Evolutionary conservation across 2,113 vertebrate genomes (phyloP).

Genomic region (Dendrocopos noguchii): DNA sequence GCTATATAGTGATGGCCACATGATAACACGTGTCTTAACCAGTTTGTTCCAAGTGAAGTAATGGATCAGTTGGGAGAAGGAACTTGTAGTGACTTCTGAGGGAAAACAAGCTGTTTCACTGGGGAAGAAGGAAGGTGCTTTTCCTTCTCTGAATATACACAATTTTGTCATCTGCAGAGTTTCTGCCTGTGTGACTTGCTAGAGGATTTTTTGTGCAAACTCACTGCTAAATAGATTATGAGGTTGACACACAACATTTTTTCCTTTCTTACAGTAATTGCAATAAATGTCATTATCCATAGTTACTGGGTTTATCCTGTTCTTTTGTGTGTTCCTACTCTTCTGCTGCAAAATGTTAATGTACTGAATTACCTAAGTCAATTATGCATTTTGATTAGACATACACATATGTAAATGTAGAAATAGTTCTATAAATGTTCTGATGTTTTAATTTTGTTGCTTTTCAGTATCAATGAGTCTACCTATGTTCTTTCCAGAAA

Average conservation of each 20-base stretch:
- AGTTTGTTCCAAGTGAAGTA: not conserved
- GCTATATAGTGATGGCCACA: fast-evolving
- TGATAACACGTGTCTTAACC: not conserved
- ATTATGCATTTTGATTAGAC: not conserved
- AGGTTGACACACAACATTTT: not conserved
- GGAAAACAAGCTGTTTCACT: not conserved
- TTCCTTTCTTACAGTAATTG: not conserved
- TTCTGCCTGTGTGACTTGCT: not conserved
- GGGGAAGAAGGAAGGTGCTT: not conserved
- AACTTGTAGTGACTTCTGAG: not conserved
- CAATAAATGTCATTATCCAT: not conserved
- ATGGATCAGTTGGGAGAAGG: not conserved
- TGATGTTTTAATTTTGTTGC: not conserved
- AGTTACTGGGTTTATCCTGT: not conserved
- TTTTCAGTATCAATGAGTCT: not conserved
- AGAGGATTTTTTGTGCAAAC: not conserved
- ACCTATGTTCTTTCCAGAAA: not conserved
- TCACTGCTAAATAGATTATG: not conserved
- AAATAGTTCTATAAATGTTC: not conserved
- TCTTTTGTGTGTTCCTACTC: not conserved
- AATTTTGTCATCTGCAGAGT: not conserved
- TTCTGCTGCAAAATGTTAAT: not conserved
- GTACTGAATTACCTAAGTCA: not conserved
- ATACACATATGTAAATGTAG: not conserved
- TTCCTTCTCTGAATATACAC: not conserved